These are phyloP conservation scores for Rhabdophis nuchalis DNA, from an alignment of 2,797 vertebrate species.

Conservation along the genomic window DNA sequence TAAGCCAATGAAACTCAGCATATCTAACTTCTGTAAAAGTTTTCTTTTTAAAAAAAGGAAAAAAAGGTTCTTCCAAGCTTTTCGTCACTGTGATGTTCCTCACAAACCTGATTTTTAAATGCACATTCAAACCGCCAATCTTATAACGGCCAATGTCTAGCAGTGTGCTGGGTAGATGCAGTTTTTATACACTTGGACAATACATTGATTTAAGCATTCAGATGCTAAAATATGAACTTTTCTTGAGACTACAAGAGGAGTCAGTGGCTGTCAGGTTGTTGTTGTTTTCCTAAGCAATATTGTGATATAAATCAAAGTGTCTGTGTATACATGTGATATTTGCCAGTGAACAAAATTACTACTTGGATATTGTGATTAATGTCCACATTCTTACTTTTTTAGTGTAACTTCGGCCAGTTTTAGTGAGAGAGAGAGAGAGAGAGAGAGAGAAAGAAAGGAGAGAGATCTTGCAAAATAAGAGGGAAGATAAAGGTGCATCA, in stretches of 20 bases:
- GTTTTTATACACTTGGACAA: conserved; percentile 25
- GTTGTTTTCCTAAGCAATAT: conserved; percentile 66
- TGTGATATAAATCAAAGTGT: conserved; percentile 19
- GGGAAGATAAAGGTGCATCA: background rate
- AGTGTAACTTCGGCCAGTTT: background rate
- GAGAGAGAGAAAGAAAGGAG: background rate
- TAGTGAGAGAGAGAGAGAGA: background rate
- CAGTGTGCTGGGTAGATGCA: conserved; percentile 57
- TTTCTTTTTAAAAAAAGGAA: background rate
- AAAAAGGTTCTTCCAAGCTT: conserved; percentile 54
- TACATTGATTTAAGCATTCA: conserved; percentile 6
- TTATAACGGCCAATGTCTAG: conserved; percentile 70
- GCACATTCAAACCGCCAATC: conserved; percentile 64
- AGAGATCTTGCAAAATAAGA: background rate
- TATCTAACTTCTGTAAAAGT: conserved; percentile 22
- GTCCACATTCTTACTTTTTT: conserved; percentile 1
- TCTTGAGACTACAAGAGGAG: conserved; percentile 15
- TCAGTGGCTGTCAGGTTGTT: conserved; percentile 25
- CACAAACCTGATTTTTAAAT: conserved; percentile 33
- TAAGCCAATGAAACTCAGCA: conserved; percentile 38
- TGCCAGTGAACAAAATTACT: conserved; percentile 42
- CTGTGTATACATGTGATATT: conserved; percentile 14
- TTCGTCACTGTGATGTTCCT: conserved; percentile 67
- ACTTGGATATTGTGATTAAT: conserved; percentile 32
- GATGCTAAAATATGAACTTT: conserved; percentile 30